Conservation (phyloP, 2,113 vertebrate genomes). For the Canis aureus region DNA sequence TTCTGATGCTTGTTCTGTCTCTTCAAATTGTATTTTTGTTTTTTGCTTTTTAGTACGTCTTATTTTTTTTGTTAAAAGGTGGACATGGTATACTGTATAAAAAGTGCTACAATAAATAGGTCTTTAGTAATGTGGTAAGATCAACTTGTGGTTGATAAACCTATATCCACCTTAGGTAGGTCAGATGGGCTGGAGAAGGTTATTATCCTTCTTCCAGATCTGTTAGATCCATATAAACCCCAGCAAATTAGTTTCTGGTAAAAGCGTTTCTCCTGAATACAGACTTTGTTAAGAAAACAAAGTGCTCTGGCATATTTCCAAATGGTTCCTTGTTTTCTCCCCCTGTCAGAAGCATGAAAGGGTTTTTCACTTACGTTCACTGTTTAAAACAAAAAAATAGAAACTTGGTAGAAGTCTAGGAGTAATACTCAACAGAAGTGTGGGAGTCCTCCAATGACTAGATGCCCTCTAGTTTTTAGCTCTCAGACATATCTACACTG, state of each 20-base stretch:
- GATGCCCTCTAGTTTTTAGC: background rate
- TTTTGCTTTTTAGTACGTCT: background rate
- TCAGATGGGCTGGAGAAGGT: background rate
- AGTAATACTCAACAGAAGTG: background rate
- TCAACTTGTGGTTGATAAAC: background rate
- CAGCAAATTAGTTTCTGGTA: background rate
- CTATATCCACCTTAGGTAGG: too few species aligned
- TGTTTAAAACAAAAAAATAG: background rate
- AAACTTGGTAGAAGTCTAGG: background rate
- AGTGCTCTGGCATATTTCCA: background rate
- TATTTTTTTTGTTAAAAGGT: background rate
- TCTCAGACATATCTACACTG: background rate
- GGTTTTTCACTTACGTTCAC: background rate
- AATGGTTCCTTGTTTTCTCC: background rate
- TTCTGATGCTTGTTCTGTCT: background rate
- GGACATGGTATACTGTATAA: rapidly evolving
- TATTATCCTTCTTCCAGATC: background rate
- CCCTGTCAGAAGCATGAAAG: background rate
- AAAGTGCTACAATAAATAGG: background rate
- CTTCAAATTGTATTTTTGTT: background rate
- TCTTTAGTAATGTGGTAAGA: background rate
- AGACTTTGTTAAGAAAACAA: background rate
- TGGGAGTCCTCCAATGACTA: background rate
- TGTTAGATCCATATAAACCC: background rate
- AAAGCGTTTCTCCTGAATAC: background rate